Evolutionary conservation across 2,797 vertebrate genomes (phyloP).

Genomic region (Todus mexicanus): DNA sequence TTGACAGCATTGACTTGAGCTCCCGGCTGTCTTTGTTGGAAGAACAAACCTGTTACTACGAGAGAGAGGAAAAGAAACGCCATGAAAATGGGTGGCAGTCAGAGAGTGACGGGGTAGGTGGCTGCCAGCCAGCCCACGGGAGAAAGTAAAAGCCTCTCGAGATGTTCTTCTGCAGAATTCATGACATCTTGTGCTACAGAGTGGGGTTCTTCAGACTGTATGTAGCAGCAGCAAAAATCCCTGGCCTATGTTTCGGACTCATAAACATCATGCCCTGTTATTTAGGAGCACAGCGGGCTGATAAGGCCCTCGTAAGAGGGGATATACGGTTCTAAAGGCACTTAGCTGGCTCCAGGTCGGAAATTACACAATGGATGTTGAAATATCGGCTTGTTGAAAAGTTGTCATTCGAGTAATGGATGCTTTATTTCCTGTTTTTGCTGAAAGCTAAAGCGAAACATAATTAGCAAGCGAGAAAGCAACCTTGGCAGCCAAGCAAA

Average conservation of each 20-base stretch:
- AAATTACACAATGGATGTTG: constrained; percentile 83
- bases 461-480: constrained; percentile 79
- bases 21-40: background rate
- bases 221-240: background rate
- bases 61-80: background rate
- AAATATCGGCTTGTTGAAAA: constrained; percentile 79
- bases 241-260: background rate
- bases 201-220: background rate
- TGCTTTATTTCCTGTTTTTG: constrained; percentile 81
- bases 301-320: background rate
- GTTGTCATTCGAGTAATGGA: constrained; percentile 81
- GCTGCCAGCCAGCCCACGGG: background rate
- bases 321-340: constrained; percentile 50
- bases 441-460: constrained; percentile 76
- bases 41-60: background rate
- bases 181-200: background rate
- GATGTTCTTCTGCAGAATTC: background rate
- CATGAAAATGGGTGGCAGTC: background rate
- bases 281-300: background rate
- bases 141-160: background rate
- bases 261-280: background rate
- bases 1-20: background rate
- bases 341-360: constrained; percentile 70
- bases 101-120: background rate
- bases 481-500: constrained; percentile 76